phyloP scores from a whole-genome alignment of 2,113 vertebrate genomes.

The Globicephala melas region DNA sequence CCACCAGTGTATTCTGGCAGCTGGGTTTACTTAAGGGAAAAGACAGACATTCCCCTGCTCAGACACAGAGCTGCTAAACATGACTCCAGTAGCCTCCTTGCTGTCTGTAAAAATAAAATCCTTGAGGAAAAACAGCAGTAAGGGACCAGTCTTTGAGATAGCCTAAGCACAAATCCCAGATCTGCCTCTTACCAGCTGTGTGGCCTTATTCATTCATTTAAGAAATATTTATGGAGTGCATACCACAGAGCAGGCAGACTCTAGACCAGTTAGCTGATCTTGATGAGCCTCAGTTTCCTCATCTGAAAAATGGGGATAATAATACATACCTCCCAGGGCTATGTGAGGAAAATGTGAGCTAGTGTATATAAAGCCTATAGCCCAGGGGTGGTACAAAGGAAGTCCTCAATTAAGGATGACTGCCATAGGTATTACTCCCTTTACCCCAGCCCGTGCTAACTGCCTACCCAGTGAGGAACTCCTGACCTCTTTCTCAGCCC shows the following conservation, averaged over 20 bases:
- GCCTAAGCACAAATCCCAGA: neutral
- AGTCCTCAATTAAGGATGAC: neutral
- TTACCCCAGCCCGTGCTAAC: too few species aligned
- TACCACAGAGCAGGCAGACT: neutral
- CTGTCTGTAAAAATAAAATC: slow-evolving; percentile 43
- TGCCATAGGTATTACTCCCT: neutral
- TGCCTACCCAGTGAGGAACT: neutral
- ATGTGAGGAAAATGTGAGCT: neutral
- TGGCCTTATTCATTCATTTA: neutral
- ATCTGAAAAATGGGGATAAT: neutral
- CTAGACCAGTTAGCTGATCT: neutral
- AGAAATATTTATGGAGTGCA: neutral
- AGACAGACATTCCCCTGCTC: slow-evolving; percentile 9
- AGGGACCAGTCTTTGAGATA: neutral
- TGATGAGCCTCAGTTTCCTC: neutral
- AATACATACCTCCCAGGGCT: neutral
- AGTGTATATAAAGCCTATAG: neutral
- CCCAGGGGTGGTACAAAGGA: neutral
- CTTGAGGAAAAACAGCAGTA: neutral
- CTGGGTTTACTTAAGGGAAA: slow-evolving; percentile 25
- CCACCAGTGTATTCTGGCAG: slow-evolving; percentile 48
- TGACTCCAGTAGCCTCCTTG: slow-evolving; percentile 14
- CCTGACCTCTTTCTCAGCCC: neutral
- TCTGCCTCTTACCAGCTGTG: neutral
- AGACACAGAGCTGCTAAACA: slow-evolving; percentile 14